A percentile compares a stretch with the other conserved stretches of the same genome.
phyloP scores from a whole-genome alignment of 1,140 invertebrate genomes.

The Drosophila obscura region DNA sequence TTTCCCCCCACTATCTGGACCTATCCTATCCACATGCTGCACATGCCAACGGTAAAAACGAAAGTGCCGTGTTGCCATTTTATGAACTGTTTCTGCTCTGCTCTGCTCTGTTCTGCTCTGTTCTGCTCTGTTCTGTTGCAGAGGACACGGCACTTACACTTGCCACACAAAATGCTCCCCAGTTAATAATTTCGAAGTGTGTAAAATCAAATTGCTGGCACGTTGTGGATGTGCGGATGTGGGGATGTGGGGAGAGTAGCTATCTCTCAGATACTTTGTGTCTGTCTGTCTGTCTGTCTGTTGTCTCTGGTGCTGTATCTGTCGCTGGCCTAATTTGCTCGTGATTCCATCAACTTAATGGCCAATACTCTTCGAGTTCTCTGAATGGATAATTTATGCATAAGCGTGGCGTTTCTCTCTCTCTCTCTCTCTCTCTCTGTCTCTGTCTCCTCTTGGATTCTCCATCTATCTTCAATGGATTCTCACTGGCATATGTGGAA shows the following conservation, averaged over 20 bases:
- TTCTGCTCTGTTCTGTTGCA: slow-evolving; percentile 2
- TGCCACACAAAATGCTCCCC: slow-evolving; percentile 81
- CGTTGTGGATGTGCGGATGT: slow-evolving; percentile 14
- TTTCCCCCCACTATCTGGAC: neutral
- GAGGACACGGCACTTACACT: slow-evolving; percentile 59
- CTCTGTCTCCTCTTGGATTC: neutral
- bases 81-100: slow-evolving; percentile 67
- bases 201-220: slow-evolving; percentile 76
- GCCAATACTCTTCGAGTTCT: slow-evolving; percentile 26
- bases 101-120: too few species aligned
- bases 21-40: slow-evolving; percentile 57
- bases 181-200: slow-evolving; percentile 78
- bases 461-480: neutral
- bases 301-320: slow-evolving; percentile 12
- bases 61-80: slow-evolving; percentile 76
- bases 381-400: slow-evolving; percentile 61
- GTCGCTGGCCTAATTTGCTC: slow-evolving; percentile 52
- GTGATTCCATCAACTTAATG: slow-evolving; percentile 61
- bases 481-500: slow-evolving; percentile 64
- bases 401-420: slow-evolving; percentile 27
- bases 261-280: slow-evolving; percentile 28
- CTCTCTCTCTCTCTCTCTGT: neutral
- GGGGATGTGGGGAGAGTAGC: slow-evolving; percentile 20
- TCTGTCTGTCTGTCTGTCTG: neutral
- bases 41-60: slow-evolving; percentile 74